Evolutionary conservation across 2,888 invertebrate genomes (phyloP), one percentile per base, ranked within the genome.

Genomic region (Apamea anceps): DNA sequence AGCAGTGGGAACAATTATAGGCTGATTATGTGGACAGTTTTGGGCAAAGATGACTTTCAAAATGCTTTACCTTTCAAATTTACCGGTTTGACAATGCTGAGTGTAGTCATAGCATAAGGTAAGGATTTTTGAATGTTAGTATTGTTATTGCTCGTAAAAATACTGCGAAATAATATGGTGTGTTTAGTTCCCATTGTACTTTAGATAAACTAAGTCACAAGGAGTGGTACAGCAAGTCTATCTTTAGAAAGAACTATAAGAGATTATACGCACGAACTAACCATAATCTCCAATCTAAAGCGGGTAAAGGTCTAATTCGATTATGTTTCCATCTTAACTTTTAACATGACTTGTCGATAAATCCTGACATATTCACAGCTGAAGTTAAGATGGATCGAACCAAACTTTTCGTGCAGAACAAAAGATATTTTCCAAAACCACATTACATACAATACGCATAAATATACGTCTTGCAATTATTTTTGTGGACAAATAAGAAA

Each of bases 261-360:
- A 75, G 8, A 67, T 62, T 62, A 83, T 21, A 75, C 32, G 32
- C 76, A 48, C 45, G 42, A 48, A 21, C 37, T 57, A 54, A 57
- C 60, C 28, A 51, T 71, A 67, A 72, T 62, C 79, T 71, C 6
- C 28, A 45, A 45, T 67, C 71, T 37, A 79, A 81, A 45, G 32
- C 42, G 70, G 77, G 57, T 62, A 45, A 63, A 66, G 37, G 37
- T 77, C 54, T 81, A 85, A 82, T 62, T 85, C 60, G 72, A 85
- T 82, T 63, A 80, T 32, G 68, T 57, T 68, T 51, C 62, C 57
- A 80, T 82, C 48, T 72, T 72, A 72, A 85, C 37, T 85, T 71
- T 57, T 72, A 81, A 68, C 67, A 80, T 80, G 72, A 67, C 63
- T 68, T 57, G 32, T 80, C 72, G n/a, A 72, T 82, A 85, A 72